Evolutionary conservation across 2,113 vertebrate species (phyloP).

Genomic region (Asarcornis scutulata): DNA sequence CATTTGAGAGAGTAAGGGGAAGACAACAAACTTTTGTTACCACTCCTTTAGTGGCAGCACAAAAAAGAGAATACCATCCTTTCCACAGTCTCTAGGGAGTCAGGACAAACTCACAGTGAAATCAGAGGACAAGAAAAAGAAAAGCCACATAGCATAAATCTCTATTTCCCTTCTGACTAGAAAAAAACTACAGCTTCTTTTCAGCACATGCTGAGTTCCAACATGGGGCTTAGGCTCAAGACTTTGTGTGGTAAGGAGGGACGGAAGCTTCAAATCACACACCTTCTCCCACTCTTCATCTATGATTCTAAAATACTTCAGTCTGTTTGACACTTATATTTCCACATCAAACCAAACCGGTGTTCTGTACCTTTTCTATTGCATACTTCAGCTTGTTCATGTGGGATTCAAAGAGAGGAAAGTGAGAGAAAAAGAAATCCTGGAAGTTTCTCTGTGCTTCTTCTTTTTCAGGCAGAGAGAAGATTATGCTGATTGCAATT

Average conservation of each 20-base stretch:
- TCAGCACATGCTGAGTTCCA: not conserved
- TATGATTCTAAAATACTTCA: not conserved
- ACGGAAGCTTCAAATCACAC: constrained; percentile 17
- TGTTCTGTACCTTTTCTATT: constrained; percentile 85
- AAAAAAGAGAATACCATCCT: not conserved
- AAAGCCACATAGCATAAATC: not conserved
- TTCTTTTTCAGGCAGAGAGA: constrained; percentile 85
- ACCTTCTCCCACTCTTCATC: constrained; percentile 49
- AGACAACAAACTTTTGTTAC: not conserved
- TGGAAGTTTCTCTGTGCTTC: constrained; percentile 85
- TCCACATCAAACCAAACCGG: not conserved
- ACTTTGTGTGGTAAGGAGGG: not conserved
- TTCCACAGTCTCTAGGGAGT: not conserved
- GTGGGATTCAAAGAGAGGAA: constrained; percentile 89
- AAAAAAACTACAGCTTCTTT: not conserved
- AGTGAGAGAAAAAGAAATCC: constrained; percentile 92
- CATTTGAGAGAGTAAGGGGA: not conserved
- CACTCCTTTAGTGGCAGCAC: not conserved
- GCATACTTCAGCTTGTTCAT: constrained; percentile 89
- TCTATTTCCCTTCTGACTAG: not conserved
- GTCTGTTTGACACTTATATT: not conserved
- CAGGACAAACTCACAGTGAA: not conserved
- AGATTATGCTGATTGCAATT: constrained; percentile 88
- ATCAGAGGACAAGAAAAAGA: not conserved
- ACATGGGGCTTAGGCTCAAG: constrained; percentile 20